phyloP scores from a whole-genome alignment of 1,140 invertebrate genomes.

The Hylyphantes graminicola region DNA sequence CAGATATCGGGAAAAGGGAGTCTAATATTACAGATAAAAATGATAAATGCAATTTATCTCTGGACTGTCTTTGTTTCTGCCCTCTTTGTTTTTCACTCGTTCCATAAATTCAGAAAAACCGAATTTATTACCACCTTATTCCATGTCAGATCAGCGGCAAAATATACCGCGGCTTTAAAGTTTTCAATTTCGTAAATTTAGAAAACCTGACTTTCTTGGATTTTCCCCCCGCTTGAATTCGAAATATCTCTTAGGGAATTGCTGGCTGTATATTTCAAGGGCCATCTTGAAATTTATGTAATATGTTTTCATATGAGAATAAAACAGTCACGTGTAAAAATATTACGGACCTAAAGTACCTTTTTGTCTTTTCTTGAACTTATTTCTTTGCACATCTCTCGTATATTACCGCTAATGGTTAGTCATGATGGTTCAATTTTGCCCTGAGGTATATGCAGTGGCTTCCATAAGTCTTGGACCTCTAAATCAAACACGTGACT shows the following conservation, averaged over 20 bases:
- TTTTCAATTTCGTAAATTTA: slow-evolving; percentile 30
- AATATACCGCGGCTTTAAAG: slow-evolving; percentile 4
- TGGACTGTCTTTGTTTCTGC: slow-evolving; percentile 3
- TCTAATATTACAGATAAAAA: slow-evolving; percentile 1
- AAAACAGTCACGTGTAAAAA: slow-evolving; percentile 12
- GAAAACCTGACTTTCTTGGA: slow-evolving; percentile 26
- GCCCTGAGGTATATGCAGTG: not conserved
- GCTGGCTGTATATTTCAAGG: no score
- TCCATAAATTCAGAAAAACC: slow-evolving; percentile 2
- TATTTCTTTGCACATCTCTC: slow-evolving; percentile 1
- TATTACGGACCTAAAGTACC: slow-evolving; percentile 30
- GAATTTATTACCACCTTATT: slow-evolving; percentile 41
- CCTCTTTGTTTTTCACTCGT: slow-evolving; percentile 25
- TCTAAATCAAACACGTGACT: slow-evolving; percentile 17
- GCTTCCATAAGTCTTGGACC: slow-evolving; percentile 23
- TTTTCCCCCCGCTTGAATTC: not conserved
- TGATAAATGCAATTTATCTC: slow-evolving; percentile 17
- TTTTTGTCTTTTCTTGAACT: not conserved
- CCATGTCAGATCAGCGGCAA: not conserved
- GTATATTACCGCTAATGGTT: slow-evolving; percentile 23
- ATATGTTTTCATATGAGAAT: not conserved
- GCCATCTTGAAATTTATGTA: no score
- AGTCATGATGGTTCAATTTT: slow-evolving; percentile 40
- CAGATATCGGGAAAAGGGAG: not conserved
- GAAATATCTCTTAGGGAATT: no score